A percentile compares a stretch with the other conserved stretches of the same genome.
Evolutionary conservation across 1,140 invertebrate species (phyloP).

Genomic region (Drosophila kepulauana): DNA sequence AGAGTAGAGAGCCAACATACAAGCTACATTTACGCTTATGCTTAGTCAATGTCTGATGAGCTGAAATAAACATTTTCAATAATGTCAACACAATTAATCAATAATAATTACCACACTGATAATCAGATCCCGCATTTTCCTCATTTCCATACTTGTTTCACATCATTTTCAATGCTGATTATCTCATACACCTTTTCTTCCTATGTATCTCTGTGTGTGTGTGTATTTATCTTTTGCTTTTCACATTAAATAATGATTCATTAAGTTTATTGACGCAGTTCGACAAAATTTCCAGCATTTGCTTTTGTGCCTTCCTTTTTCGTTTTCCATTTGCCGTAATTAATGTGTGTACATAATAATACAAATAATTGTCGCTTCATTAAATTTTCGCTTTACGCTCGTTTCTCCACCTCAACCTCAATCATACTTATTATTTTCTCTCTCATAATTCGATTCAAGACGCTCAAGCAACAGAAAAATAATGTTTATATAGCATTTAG

Average conservation of each 20-base stretch:
- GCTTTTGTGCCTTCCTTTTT: not conserved
- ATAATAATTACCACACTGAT: not conserved
- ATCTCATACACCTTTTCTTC: constrained; percentile 6
- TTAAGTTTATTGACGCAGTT: constrained; percentile 47
- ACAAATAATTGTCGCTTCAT: constrained; percentile 52
- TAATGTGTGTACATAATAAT: constrained; percentile 53
- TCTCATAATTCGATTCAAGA: constrained; percentile 13
- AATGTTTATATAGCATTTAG: constrained; percentile 44
- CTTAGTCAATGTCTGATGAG: constrained; percentile 22
- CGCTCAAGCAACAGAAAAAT: constrained; percentile 50
- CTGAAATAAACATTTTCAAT: constrained; percentile 8
- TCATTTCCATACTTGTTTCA: not conserved
- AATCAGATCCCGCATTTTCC: not conserved
- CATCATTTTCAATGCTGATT: not conserved
- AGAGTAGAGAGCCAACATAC: constrained; percentile 26
- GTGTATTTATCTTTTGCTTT: constrained; percentile 26
- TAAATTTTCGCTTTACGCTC: constrained; percentile 37
- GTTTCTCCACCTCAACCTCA: constrained; percentile 24
- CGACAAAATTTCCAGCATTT: constrained; percentile 33
- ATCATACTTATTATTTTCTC: constrained; percentile 17
- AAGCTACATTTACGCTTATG: constrained; percentile 47
- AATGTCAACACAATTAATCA: constrained; percentile 1
- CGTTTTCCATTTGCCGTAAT: constrained; percentile 28
- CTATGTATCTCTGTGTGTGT: not conserved
- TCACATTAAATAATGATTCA: constrained; percentile 38